A percentile compares a stretch with the other conserved stretches of the same genome.
Evolutionary conservation across 2,113 vertebrate species (phyloP).

Genomic region (Trichomycterus rosablanca): DNA sequence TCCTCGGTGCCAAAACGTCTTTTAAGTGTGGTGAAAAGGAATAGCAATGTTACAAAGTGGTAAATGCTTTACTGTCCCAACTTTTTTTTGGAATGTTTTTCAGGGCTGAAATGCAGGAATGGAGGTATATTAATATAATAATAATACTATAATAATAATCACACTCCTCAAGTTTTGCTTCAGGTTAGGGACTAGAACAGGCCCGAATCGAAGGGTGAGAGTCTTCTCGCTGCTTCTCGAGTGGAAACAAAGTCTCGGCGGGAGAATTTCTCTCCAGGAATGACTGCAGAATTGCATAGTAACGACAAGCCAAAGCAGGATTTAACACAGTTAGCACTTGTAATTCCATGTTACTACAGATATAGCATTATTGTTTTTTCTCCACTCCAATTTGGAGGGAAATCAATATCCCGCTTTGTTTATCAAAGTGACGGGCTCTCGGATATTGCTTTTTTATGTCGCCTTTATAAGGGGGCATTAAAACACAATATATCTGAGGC

Average conservation of each 20-base stretch:
- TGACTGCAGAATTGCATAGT: constrained; percentile 54
- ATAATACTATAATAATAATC: too few species aligned
- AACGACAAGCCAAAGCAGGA: constrained; percentile 67
- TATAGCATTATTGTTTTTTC: constrained; percentile 71
- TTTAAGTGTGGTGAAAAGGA: too few species aligned
- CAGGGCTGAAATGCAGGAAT: too few species aligned
- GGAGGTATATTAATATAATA: too few species aligned
- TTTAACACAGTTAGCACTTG: constrained; percentile 64
- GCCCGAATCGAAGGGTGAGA: constrained; percentile 2
- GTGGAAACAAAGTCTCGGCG: constrained; percentile 34
- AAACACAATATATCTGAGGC: constrained; percentile 73
- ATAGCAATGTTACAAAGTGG: too few species aligned
- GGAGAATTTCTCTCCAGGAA: constrained; percentile 50
- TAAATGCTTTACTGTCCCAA: too few species aligned
- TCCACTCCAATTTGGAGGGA: constrained; percentile 70
- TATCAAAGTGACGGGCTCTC: constrained; percentile 72
- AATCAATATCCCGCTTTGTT: constrained; percentile 80
- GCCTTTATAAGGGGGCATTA: constrained; percentile 75
- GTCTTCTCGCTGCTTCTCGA: constrained; percentile 20
- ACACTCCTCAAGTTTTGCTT: too few species aligned
- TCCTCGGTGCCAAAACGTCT: too few species aligned
- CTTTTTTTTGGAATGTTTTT: too few species aligned
- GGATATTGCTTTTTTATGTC: constrained; percentile 79
- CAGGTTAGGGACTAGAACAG: background rate
- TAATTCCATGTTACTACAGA: constrained; percentile 76